Conservation (phyloP, 2,797 vertebrate genomes). For the Dallia pectoralis region DNA sequence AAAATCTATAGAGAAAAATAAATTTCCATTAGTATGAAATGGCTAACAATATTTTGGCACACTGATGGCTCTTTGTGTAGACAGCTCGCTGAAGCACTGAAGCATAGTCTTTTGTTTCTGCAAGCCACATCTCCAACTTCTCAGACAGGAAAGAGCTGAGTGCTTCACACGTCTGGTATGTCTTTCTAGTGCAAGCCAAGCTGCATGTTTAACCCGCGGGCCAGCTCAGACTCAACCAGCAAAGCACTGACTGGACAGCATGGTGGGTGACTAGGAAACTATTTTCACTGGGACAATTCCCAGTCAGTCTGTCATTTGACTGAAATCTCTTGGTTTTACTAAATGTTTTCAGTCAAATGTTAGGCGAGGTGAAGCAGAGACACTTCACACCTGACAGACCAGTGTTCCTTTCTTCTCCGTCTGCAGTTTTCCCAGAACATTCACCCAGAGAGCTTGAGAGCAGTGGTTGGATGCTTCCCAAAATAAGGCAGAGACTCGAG, state of each 20-base stretch:
- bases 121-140: constrained; percentile 45
- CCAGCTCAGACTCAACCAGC: constrained; percentile 20
- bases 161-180: constrained; percentile 73
- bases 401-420: constrained; percentile 25
- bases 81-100: constrained; percentile 21
- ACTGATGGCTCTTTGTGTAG: constrained; percentile 25
- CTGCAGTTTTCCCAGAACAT: not conserved
- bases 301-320: constrained; percentile 40
- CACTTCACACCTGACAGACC: constrained; percentile 15
- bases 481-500: constrained; percentile 33
- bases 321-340: constrained; percentile 52
- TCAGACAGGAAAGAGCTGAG: constrained; percentile 66
- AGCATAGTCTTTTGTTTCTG: constrained; percentile 40
- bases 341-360: constrained; percentile 61
- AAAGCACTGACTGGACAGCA: constrained; percentile 45
- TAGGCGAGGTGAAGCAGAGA: constrained; percentile 27
- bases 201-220: constrained; percentile 68
- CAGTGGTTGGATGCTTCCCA: constrained; percentile 34
- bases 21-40: not conserved
- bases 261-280: constrained; percentile 41
- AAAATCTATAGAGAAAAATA: not conserved
- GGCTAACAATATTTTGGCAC: not conserved
- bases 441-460: constrained; percentile 13
- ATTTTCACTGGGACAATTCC: constrained; percentile 42
- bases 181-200: constrained; percentile 69